These are phyloP conservation scores for Ceratina japonica DNA, from an alignment of 1,140 invertebrate genomes.

Conservation along the genomic window DNA sequence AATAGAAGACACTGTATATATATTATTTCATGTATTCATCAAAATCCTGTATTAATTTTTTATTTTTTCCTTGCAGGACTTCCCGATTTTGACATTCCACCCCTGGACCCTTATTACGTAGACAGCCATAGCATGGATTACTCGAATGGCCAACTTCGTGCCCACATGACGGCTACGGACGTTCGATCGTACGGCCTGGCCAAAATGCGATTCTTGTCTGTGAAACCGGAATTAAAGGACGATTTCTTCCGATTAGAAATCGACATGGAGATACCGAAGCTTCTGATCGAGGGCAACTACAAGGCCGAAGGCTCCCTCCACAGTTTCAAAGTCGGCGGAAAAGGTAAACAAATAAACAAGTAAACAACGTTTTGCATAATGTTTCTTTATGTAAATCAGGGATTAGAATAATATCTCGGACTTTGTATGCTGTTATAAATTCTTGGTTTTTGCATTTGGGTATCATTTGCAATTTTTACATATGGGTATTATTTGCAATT, in stretches of 20 bases:
- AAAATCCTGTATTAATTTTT: too few species aligned
- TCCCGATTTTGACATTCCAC: constrained; percentile 76
- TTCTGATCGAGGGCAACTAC: constrained; percentile 78
- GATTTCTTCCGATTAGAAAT: constrained; percentile 80
- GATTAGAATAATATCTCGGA: too few species aligned
- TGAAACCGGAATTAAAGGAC: constrained; percentile 78
- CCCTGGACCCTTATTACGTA: constrained; percentile 78
- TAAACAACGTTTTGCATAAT: neutral
- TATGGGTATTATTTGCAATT: too few species aligned
- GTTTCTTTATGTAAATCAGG: too few species aligned
- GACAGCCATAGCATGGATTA: constrained; percentile 77
- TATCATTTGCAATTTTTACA: too few species aligned
- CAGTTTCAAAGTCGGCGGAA: constrained; percentile 77
- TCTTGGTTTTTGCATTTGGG: too few species aligned
- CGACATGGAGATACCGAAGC: constrained; percentile 78
- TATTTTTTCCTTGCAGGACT: constrained; percentile 69
- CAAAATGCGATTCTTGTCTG: constrained; percentile 77
- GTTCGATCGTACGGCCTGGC: constrained; percentile 78
- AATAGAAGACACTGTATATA: too few species aligned
- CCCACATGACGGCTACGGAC: constrained; percentile 76
- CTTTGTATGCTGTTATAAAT: too few species aligned
- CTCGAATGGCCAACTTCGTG: constrained; percentile 77
- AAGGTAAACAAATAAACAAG: constrained; percentile 72
- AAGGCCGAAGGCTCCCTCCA: constrained; percentile 79
- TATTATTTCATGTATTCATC: too few species aligned